Percentiles rank a stretch among this genome's conserved stretches.
These are phyloP conservation scores for Nemapogon koenigi DNA, from an alignment of 2,888 invertebrate species.

Conservation along the genomic window DNA sequence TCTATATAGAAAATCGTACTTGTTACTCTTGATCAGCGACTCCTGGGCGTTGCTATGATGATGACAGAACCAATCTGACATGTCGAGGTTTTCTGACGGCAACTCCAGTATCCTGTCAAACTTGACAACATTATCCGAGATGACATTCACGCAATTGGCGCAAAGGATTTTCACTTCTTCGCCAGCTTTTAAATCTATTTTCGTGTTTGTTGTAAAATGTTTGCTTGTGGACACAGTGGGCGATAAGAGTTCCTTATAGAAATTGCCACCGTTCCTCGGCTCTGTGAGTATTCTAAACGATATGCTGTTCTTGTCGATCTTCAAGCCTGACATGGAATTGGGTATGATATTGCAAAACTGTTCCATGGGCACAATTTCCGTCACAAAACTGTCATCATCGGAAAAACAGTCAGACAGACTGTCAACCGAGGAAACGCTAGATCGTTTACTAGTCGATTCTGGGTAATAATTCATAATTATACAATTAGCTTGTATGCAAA, in stretches of 20 bases:
- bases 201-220: slow-evolving; percentile 14
- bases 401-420: slow-evolving; percentile 50
- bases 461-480: slow-evolving; percentile 48
- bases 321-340: slow-evolving; percentile 57
- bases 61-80: slow-evolving; percentile 73
- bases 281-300: slow-evolving; percentile 56
- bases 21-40: slow-evolving; percentile 45
- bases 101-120: slow-evolving; percentile 68
- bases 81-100: slow-evolving; percentile 65
- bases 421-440: slow-evolving; percentile 52
- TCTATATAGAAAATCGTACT: slow-evolving; percentile 64
- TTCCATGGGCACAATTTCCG: slow-evolving; percentile 37
- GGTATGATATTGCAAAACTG: slow-evolving; percentile 53
- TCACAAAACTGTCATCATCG: slow-evolving; percentile 36
- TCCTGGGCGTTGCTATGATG: slow-evolving; percentile 21
- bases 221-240: slow-evolving; percentile 23
- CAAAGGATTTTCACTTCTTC: slow-evolving; percentile 38
- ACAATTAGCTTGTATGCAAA: slow-evolving; percentile 49
- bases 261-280: slow-evolving; percentile 48
- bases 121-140: slow-evolving; percentile 45
- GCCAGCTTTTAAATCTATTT: slow-evolving; percentile 32
- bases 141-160: slow-evolving; percentile 46
- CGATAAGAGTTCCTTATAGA: slow-evolving; percentile 45
- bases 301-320: slow-evolving; percentile 48
- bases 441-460: slow-evolving; percentile 29